Evolutionary conservation across 2,797 vertebrate species (phyloP), one percentile per base, ranked within the genome.

Genomic region (Sebastolobus altivelis): DNA sequence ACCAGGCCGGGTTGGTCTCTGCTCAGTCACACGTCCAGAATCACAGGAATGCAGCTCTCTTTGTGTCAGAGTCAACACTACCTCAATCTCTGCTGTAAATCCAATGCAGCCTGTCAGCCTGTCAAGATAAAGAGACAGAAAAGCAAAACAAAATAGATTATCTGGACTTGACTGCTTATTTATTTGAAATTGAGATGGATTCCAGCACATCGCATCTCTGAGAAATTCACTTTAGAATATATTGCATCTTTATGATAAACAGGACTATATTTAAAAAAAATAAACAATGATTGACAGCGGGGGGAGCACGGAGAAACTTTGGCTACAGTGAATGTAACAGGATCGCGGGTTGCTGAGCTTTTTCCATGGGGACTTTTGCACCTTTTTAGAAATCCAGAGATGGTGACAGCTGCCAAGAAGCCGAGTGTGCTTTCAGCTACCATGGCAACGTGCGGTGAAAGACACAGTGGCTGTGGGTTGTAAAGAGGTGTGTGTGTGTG

Each of bases 371-470:
- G 76, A 75, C 65, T 60, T 80, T 77, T 79, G 33, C 65, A 77
- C 60, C 70, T 77, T 86, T 66, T 85, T 14, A 31, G 29, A 77
- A 72, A 72, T 14, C 38, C 49, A 52, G 52, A 27, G 59, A 63
- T 22, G 16, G 25, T 55, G 65, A 80, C 55, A 37, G 54, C 66
- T 79, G 78, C 75, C 77, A 79, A 80, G 65, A 37, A 86, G 25
- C 63, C 31, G 55, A 83, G 82, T 75, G 82, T 63, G 73, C 81
- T 90, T 91, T 85, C 72, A 80, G 92, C 93, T 88, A 61, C 92
- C 77, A 82, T 82, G 81, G 90, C 63, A 74, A 94, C 67, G 8
- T 18, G 49, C 11, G 2, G 8, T 60, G 33, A 87, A 87, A 87
- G 76, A 73, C 72, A 46, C 62, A 70, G 62, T 7, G 67, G 71